Conservation (phyloP, 2,113 vertebrate species). For the Laterallus jamaicensis region DNA sequence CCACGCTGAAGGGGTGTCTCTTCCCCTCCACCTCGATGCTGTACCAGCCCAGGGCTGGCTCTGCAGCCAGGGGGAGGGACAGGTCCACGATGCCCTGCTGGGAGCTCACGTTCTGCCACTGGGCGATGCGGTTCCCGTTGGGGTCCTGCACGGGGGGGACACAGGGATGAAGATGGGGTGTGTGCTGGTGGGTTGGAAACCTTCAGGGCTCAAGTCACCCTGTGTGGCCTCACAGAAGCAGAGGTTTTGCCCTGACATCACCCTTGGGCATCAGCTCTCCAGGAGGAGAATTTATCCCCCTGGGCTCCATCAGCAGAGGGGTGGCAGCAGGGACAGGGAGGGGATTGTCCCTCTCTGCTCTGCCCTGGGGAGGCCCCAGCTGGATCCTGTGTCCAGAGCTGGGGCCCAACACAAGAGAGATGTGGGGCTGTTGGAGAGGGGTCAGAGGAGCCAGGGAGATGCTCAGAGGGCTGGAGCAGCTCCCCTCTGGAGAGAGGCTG, state of each 20-base stretch:
- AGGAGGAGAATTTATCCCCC: neutral
- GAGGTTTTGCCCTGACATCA: neutral
- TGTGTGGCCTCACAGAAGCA: accelerated
- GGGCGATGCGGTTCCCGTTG: accelerated
- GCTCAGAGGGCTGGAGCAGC: no score
- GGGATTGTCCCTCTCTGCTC: no score
- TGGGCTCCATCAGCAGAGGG: no score
- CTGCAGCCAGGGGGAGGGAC: neutral
- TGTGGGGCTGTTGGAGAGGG: no score
- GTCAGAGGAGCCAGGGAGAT: no score
- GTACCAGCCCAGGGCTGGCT: neutral
- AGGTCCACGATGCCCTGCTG: neutral
- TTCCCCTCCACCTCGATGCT: neutral
- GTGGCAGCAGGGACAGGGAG: no score
- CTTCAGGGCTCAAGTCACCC: neutral
- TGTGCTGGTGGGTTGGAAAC: neutral
- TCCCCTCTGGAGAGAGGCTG: no score
- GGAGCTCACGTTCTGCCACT: neutral
- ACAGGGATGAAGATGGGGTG: neutral
- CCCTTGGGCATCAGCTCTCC: neutral
- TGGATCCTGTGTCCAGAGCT: no score
- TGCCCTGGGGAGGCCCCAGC: no score
- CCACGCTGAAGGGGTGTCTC: neutral
- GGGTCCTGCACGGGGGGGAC: neutral
- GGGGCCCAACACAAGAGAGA: no score